These are phyloP conservation scores for Montipora capricornis DNA, from an alignment of 64 coral and sea anemone species.

Conservation along the genomic window DNA sequence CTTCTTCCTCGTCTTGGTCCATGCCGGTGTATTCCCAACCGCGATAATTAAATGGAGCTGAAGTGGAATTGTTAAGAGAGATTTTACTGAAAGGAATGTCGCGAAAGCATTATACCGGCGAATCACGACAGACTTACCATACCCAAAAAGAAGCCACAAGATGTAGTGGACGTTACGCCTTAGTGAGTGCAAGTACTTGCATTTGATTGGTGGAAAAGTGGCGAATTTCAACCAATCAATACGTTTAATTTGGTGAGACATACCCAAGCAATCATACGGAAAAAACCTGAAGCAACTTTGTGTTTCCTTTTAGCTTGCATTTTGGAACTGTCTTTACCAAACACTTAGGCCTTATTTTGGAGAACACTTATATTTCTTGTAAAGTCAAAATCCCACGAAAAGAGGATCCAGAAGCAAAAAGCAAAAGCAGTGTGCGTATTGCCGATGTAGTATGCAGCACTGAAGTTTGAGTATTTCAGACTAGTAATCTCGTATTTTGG, in stretches of 20 bases:
- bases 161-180: background rate
- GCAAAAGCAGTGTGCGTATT: too few species aligned
- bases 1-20: constrained; percentile 98
- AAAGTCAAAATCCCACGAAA: too few species aligned
- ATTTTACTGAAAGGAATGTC: background rate
- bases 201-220: background rate
- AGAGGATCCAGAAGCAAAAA: too few species aligned
- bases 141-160: too few species aligned
- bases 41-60: constrained; percentile 87
- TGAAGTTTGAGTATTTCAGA: too few species aligned
- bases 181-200: background rate
- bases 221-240: background rate
- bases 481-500: too few species aligned
- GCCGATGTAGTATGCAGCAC: too few species aligned
- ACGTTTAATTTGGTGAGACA: background rate
- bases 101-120: background rate
- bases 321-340: too few species aligned
- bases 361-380: too few species aligned
- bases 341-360: too few species aligned
- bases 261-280: background rate
- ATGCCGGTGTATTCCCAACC: constrained; percentile 98
- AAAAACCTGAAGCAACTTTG: too few species aligned
- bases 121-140: background rate
- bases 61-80: background rate
- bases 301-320: too few species aligned